Evolutionary conservation across 2,113 vertebrate species (phyloP).

Genomic region (Spea multiplicata): DNA sequence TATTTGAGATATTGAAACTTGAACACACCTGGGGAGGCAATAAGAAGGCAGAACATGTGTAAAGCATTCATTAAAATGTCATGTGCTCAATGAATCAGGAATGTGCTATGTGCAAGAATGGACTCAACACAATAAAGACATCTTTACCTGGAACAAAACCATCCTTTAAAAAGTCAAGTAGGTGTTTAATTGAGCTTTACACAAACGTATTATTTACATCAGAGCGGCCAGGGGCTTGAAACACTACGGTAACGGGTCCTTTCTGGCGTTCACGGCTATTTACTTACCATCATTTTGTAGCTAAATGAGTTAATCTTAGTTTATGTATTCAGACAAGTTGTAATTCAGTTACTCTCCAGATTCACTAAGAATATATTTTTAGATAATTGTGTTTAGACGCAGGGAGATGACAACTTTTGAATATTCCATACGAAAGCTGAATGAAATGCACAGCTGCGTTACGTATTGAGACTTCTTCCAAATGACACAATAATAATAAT

Average conservation of each 20-base stretch:
- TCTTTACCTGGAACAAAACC: conserved; percentile 5
- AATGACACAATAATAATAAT: too few species aligned
- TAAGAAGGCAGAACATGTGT: conserved; percentile 13
- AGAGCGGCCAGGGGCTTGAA: neutral
- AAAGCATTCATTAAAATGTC: conserved; percentile 28
- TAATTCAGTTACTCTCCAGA: neutral
- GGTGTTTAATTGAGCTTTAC: conserved; percentile 33
- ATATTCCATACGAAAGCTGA: too few species aligned
- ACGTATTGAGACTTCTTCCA: too few species aligned
- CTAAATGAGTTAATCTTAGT: too few species aligned
- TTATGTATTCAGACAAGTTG: too few species aligned
- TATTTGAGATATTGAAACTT: conserved; percentile 29
- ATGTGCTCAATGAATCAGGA: conserved; percentile 34
- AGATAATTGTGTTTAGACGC: too few species aligned
- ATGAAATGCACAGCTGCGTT: too few species aligned
- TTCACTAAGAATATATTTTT: conserved; percentile 4
- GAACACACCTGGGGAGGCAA: conserved; percentile 36
- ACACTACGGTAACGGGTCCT: too few species aligned
- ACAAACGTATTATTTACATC: conserved; percentile 1
- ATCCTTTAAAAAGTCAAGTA: conserved; percentile 21
- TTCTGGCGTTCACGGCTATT: too few species aligned
- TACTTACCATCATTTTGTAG: too few species aligned
- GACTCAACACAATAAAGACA: neutral
- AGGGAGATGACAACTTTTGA: too few species aligned
- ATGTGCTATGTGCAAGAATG: neutral